Base-by-base conservation (phyloP, 2,888 invertebrate genomes). In the Griposia aprilina region DNA sequence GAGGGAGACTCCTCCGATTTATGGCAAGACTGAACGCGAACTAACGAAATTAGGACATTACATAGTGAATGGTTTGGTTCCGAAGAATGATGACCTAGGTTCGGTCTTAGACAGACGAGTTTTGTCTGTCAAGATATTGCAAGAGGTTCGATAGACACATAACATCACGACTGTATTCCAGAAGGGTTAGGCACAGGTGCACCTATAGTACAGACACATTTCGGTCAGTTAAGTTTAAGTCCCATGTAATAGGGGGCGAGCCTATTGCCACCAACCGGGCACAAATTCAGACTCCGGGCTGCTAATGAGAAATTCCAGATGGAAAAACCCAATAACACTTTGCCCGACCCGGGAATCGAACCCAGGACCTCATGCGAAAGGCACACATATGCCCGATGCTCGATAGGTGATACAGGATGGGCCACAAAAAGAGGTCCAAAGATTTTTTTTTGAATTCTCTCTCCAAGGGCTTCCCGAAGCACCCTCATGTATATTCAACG, bases 1-100 rank as follows among this genome's bases (percentile, higher is more conserved):
- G 65, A 57, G 41, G 30, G 62, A 60, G 74, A 62, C 62, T 45
- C 41, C 17, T 8, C 60, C 30, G 66, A 88, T 88, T 88, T 87
- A 88, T 81, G 36, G 23, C 79, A 66, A 62, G 57, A 72, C 70
- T 63, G 65, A 80, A 66, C 74, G 59, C 68, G 45, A 83, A 74
- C 67, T 63, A 83, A 79, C n/a, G 30, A 36, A 71, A 81, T 80
- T 65, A 83, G 81, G 41, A 63, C 71, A 63, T 63, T 59, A 62
- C 10, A 13, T 55, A 57, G 36, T n/a, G 68, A 70, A 45, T 74
- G 17, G 20, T 69, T 36, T 41, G n/a, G 15, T 65, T 74, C 26
- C 5, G 52, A 30, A 62, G 26, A 68, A 68, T 20, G 41, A 41
- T 45, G 23, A n/a, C 30, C 57, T 45, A 26, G 23, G 17, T 60